These are phyloP conservation scores for Zaprionus kolodkinae DNA, from an alignment of 1,140 invertebrate genomes.

Conservation along the genomic window DNA sequence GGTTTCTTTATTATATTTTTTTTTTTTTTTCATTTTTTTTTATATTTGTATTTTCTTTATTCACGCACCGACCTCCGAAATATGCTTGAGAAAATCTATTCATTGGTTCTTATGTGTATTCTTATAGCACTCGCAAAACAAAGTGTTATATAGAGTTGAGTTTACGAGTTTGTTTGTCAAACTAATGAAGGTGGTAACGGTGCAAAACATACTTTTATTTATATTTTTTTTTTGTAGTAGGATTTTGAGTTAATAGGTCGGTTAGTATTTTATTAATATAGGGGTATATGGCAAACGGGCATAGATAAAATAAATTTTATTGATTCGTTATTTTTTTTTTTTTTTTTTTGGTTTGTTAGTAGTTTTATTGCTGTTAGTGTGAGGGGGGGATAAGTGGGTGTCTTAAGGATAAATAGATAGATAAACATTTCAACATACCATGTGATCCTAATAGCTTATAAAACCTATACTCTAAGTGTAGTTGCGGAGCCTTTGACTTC, in stretches of 20 bases:
- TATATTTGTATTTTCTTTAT: constrained; percentile 47
- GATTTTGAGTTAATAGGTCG: constrained; percentile 29
- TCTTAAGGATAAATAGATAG: constrained; percentile 9
- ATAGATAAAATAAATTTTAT: constrained; percentile 18
- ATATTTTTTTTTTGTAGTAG: constrained; percentile 36
- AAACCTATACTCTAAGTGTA: constrained; percentile 99
- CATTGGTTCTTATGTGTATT: constrained; percentile 67
- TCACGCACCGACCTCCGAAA: constrained; percentile 83
- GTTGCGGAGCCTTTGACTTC: constrained; percentile 99
- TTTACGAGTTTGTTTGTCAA: constrained; percentile 39
- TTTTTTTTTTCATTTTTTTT: constrained; percentile 26
- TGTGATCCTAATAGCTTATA: constrained; percentile 99
- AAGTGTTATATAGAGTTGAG: constrained; percentile 43
- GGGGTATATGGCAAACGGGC: constrained; percentile 16
- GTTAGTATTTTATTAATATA: no score
- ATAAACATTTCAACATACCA: constrained; percentile 87
- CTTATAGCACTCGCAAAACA: constrained; percentile 40
- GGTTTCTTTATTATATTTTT: constrained; percentile 8
- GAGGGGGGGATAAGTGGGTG: constrained; percentile 13
- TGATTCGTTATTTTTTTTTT: constrained; percentile 8
- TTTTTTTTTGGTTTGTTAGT: constrained; percentile 31
- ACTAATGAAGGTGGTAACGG: constrained; percentile 81
- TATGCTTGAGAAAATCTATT: constrained; percentile 84
- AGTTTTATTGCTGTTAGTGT: constrained; percentile 9
- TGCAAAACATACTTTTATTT: constrained; percentile 69